phyloP scores from a whole-genome alignment of 2,113 vertebrate genomes.

The Hydropotes inermis region DNA sequence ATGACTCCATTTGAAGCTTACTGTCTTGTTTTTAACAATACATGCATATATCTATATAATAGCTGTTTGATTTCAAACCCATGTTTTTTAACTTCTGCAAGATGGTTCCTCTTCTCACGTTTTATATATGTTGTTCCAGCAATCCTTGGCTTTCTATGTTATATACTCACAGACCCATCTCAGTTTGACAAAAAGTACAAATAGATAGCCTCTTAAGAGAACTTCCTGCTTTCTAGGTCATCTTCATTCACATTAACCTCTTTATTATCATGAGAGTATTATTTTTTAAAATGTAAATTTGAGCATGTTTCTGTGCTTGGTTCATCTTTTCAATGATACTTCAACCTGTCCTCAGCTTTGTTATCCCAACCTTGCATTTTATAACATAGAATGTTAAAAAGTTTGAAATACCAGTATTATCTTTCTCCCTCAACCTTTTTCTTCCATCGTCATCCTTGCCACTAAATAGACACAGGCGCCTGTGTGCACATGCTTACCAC shows the following conservation, averaged over 20 bases:
- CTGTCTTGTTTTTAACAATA: not conserved
- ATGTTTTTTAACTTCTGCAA: not conserved
- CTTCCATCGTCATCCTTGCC: accelerated
- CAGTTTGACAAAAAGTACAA: not conserved
- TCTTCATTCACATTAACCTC: too few relatives aligned
- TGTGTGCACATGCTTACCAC: not conserved
- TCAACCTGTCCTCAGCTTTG: not conserved
- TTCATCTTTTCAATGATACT: not conserved
- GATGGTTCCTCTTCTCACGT: not conserved
- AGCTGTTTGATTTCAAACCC: not conserved
- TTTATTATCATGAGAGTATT: not conserved
- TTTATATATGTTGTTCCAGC: not conserved
- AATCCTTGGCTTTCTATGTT: not conserved
- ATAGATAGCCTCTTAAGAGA: not conserved
- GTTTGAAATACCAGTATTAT: not conserved
- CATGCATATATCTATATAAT: too few relatives aligned
- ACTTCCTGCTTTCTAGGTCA: not conserved
- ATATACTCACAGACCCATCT: not conserved
- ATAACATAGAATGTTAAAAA: not conserved
- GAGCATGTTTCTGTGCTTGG: not conserved
- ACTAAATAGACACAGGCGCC: not conserved
- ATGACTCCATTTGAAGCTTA: not conserved
- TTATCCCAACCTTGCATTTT: not conserved
- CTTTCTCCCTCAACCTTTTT: not conserved
- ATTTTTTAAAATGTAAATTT: not conserved